Evolutionary conservation across 2,888 invertebrate genomes (phyloP).

Genomic region (Stenurella melanura): DNA sequence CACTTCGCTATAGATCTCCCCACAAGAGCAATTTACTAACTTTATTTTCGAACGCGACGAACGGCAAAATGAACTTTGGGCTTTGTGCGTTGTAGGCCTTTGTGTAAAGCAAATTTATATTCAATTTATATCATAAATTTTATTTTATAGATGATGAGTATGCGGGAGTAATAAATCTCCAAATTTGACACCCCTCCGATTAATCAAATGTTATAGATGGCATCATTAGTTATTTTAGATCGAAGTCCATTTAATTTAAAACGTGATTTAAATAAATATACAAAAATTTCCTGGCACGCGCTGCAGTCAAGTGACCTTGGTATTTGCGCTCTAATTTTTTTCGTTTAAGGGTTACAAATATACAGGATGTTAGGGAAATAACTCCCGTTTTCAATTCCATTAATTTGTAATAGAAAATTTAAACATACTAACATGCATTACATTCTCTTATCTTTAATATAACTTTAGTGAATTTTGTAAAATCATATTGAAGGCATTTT

Average conservation of each 20-base stretch:
- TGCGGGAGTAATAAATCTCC: slow-evolving; percentile 44
- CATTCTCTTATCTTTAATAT: no score
- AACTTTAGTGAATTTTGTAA: no score
- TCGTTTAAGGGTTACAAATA: no score
- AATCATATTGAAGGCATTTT: no score
- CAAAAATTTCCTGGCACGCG: neutral
- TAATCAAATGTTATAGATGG: slow-evolving; percentile 45
- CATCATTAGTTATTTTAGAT: slow-evolving; percentile 37
- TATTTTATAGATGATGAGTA: slow-evolving; percentile 48
- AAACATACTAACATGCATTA: no score
- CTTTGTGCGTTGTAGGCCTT: slow-evolving; percentile 49
- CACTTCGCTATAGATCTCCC: slow-evolving; percentile 40
- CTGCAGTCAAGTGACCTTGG: neutral
- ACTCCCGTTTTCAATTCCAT: no score
- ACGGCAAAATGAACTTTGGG: slow-evolving; percentile 51
- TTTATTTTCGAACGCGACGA: slow-evolving; percentile 43
- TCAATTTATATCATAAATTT: slow-evolving; percentile 58
- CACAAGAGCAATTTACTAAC: slow-evolving; percentile 44
- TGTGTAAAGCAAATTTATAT: slow-evolving; percentile 58
- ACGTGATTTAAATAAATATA: slow-evolving; percentile 36
- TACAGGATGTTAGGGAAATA: no score
- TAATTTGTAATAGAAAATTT: no score
- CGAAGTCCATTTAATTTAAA: slow-evolving; percentile 38
- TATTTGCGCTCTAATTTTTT: no score
- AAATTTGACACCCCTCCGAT: slow-evolving; percentile 45